phyloP scores from a whole-genome alignment of 2,888 invertebrate genomes.

The Scrobipalpa costella region DNA sequence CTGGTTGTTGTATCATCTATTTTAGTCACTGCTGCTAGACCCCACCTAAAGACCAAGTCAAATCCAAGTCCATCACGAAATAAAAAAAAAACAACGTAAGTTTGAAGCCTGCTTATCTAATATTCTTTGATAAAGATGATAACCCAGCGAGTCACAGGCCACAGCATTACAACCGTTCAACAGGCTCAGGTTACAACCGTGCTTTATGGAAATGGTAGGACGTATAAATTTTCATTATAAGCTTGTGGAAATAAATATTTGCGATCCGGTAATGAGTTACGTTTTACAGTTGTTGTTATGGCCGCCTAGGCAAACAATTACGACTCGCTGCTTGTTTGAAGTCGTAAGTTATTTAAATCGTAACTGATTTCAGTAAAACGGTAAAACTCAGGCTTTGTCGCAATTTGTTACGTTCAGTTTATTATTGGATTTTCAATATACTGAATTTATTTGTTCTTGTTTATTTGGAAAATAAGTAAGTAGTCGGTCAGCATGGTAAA shows the following conservation, averaged over 20 bases:
- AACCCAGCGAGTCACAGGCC: conserved; percentile 1
- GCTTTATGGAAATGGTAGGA: conserved; percentile 68
- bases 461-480: no score
- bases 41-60: no score
- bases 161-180: background rate
- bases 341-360: conserved; percentile 6
- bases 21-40: no score
- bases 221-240: conserved; percentile 72
- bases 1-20: no score
- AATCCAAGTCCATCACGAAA: no score
- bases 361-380: conserved; percentile 1
- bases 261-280: conserved; percentile 51
- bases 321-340: conserved; percentile 15
- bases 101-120: background rate
- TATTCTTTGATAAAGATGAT: background rate
- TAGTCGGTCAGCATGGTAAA: no score
- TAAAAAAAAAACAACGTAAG: background rate
- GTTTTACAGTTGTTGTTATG: conserved; percentile 24
- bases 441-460: no score
- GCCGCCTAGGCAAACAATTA: conserved; percentile 22
- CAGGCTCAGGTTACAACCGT: conserved; percentile 45
- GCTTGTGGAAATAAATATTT: conserved; percentile 65
- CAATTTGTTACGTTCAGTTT: background rate
- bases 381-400: conserved; percentile 1
- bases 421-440: background rate